A percentile compares a stretch with the other conserved stretches of the same genome.
Conservation (phyloP, 2,888 invertebrate genomes). For the Eristalis tenax region DNA sequence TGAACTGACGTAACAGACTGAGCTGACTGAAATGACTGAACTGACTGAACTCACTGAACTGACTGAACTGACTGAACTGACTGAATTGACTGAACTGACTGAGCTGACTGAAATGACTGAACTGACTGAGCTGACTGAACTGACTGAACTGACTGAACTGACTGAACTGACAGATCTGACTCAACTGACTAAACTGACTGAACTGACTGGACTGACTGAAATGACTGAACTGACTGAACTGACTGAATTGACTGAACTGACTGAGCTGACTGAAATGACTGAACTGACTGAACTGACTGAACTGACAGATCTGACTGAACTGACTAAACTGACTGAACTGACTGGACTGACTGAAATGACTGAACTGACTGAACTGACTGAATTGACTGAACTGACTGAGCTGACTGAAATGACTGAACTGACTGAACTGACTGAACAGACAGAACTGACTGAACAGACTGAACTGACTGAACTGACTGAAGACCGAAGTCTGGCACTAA, state of each 20-base stretch:
- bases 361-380: not conserved
- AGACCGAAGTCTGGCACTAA: not conserved
- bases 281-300: not conserved
- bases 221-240: not conserved
- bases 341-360: not conserved
- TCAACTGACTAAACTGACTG: not conserved
- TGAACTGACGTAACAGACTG: too few species aligned
- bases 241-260: not conserved
- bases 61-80: not conserved
- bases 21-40: not conserved
- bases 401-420: not conserved
- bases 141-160: not conserved
- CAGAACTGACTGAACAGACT: too few species aligned
- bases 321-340: not conserved
- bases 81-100: not conserved
- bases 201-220: not conserved
- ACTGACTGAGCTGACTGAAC: not conserved
- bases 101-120: not conserved
- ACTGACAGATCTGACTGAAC: not conserved
- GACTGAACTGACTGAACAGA: not conserved
- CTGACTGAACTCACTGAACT: not conserved
- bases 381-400: not conserved
- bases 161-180: not conserved
- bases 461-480: not conserved
- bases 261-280: not conserved